A percentile compares a stretch with the other conserved stretches of the same genome.
phyloP scores from a whole-genome alignment of 2,797 vertebrate species.

The Heterohyrax brucei region DNA sequence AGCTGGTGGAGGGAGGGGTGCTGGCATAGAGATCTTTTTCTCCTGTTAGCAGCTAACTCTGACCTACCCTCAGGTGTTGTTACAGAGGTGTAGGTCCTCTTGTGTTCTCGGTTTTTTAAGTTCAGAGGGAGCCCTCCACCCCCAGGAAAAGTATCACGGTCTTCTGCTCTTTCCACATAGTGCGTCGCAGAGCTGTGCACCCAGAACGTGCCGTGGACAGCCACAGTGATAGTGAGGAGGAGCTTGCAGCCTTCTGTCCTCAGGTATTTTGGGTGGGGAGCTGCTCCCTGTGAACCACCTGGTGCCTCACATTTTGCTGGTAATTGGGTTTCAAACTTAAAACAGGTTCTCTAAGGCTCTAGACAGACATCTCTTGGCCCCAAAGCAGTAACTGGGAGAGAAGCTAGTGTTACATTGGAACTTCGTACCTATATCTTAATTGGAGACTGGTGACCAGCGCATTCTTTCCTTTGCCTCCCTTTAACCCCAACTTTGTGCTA shows the following conservation, averaged over 20 bases:
- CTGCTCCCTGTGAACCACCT: background rate
- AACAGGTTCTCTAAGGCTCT: background rate
- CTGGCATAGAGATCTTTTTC: constrained; percentile 3
- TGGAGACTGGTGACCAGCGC: background rate
- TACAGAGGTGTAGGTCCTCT: background rate
- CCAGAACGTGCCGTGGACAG: constrained; percentile 88
- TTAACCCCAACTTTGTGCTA: background rate
- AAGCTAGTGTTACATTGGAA: background rate
- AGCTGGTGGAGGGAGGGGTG: background rate
- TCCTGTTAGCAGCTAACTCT: background rate
- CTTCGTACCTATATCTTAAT: background rate
- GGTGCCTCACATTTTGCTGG: background rate
- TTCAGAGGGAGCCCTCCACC: background rate
- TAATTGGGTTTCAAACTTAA: background rate
- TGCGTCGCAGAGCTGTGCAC: constrained; percentile 91
- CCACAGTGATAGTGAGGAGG: constrained; percentile 97
- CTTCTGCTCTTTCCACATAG: constrained; percentile 89
- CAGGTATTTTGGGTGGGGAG: constrained; percentile 90
- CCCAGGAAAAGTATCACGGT: background rate
- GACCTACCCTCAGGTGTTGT: background rate
- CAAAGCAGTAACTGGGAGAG: background rate
- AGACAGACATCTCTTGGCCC: background rate
- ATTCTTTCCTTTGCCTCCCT: background rate
- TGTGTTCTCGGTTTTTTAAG: constrained; percentile 3
- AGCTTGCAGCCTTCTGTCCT: constrained; percentile 98